These are phyloP conservation scores for Lordiphosa stackelbergi DNA, from an alignment of 1,140 invertebrate species.

Conservation along the genomic window DNA sequence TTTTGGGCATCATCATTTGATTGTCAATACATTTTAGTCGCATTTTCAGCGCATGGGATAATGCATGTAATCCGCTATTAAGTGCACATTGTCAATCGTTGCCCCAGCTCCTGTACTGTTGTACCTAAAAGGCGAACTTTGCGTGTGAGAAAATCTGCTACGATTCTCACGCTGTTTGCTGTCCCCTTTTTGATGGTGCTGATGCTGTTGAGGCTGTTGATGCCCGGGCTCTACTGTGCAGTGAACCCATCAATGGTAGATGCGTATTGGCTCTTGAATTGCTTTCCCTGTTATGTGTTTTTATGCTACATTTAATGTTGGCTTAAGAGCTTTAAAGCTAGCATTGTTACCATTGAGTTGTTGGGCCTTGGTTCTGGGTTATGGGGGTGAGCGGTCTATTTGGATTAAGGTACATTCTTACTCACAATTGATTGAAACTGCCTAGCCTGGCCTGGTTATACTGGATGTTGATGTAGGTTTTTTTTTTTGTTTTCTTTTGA, in stretches of 20 bases:
- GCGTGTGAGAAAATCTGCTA: conserved; percentile 73
- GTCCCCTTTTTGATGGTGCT: conserved; percentile 25
- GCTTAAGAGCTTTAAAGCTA: conserved; percentile 77
- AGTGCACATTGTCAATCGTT: conserved; percentile 73
- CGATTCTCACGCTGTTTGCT: conserved; percentile 66
- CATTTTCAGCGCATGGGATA: conserved; percentile 67
- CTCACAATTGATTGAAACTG: neutral
- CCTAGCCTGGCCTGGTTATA: too few relatives aligned
- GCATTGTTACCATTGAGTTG: conserved; percentile 65
- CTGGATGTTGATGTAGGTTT: too few relatives aligned
- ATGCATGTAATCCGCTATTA: conserved; percentile 77
- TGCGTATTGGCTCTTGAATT: conserved; percentile 45
- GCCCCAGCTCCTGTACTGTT: neutral
- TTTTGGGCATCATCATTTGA: conserved; percentile 55
- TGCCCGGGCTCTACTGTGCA: conserved; percentile 49
- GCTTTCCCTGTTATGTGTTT: conserved; percentile 67
- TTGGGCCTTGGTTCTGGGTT: neutral
- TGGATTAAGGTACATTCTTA: conserved; percentile 17
- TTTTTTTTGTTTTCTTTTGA: too few relatives aligned
- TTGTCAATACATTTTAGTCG: conserved; percentile 75
- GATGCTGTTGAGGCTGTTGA: conserved; percentile 12
- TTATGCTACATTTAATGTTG: conserved; percentile 77
- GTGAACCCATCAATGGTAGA: conserved; percentile 59
- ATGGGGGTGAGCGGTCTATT: conserved; percentile 9
- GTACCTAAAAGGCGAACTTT: conserved; percentile 29